Evolutionary conservation across 2,797 vertebrate species (phyloP).

Genomic region (Hypotaenidia okinawae): DNA sequence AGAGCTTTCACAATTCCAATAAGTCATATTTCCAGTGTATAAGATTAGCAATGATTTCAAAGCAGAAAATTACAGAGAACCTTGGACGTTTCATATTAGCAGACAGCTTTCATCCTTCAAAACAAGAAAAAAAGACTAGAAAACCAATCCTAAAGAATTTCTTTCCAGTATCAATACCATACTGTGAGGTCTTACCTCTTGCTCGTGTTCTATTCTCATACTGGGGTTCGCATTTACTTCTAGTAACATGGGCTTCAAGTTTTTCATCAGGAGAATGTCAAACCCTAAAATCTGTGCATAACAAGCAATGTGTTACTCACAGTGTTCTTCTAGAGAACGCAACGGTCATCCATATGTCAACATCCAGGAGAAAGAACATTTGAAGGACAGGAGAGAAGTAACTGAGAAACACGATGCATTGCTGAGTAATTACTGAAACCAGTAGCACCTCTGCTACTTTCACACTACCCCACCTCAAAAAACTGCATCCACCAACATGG

Average conservation of each 20-base stretch:
- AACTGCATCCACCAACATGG: neutral
- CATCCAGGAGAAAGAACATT: neutral
- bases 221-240: constrained; percentile 99
- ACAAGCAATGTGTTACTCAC: constrained; percentile 50
- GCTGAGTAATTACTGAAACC: neutral
- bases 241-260: constrained; percentile 92
- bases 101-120: constrained; percentile 61
- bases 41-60: constrained; percentile 68
- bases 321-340: neutral
- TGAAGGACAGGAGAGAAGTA: neutral
- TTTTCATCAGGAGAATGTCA: constrained; percentile 97
- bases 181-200: constrained; percentile 82
- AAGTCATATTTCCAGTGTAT: constrained; percentile 55
- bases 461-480: neutral
- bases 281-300: constrained; percentile 92
- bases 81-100: constrained; percentile 58
- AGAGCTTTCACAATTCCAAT: constrained; percentile 68
- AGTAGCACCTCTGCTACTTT: neutral
- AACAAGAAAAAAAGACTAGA: neutral
- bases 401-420: neutral
- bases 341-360: neutral
- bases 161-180: neutral
- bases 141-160: constrained; percentile 12
- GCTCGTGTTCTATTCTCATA: constrained; percentile 97
- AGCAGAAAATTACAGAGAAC: constrained; percentile 65